phyloP scores from a whole-genome alignment of 2,113 vertebrate genomes.

The Phalacrocorax brasilianus region DNA sequence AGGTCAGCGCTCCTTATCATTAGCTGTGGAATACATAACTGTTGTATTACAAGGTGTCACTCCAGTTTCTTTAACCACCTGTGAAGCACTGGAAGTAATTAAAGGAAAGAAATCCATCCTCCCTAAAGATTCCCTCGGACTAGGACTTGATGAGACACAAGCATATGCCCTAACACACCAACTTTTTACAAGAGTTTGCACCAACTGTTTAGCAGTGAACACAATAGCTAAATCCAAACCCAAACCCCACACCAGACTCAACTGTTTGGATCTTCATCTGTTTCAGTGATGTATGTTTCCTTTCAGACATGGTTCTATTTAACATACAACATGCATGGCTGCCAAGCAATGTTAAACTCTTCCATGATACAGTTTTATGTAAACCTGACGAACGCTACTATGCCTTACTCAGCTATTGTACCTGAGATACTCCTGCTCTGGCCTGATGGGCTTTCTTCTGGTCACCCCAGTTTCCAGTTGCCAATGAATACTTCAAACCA shows the following conservation, averaged over 20 bases:
- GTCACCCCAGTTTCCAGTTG: slow-evolving; percentile 98
- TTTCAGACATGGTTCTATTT: not conserved
- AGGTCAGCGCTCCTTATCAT: not conserved
- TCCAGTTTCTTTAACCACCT: not conserved
- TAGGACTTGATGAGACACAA: not conserved
- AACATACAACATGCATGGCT: not conserved
- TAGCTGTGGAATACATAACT: not conserved
- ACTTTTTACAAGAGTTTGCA: not conserved
- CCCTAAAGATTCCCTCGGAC: not conserved
- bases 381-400: not conserved
- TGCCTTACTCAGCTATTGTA: slow-evolving; percentile 20
- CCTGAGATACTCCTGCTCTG: slow-evolving; percentile 96
- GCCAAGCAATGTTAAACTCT: not conserved
- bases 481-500: slow-evolving; percentile 94
- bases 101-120: not conserved
- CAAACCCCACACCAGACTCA: not conserved
- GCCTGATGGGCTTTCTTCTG: slow-evolving; percentile 99
- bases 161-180: not conserved
- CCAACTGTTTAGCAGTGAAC: not conserved
- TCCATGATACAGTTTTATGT: not conserved
- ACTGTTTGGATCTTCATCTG: not conserved
- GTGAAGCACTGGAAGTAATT: not conserved
- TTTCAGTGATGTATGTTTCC: not conserved
- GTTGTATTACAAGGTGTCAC: not conserved
- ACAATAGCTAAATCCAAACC: not conserved